Conservation (phyloP, 2,113 vertebrate species). For the Myotis yumanensis region DNA sequence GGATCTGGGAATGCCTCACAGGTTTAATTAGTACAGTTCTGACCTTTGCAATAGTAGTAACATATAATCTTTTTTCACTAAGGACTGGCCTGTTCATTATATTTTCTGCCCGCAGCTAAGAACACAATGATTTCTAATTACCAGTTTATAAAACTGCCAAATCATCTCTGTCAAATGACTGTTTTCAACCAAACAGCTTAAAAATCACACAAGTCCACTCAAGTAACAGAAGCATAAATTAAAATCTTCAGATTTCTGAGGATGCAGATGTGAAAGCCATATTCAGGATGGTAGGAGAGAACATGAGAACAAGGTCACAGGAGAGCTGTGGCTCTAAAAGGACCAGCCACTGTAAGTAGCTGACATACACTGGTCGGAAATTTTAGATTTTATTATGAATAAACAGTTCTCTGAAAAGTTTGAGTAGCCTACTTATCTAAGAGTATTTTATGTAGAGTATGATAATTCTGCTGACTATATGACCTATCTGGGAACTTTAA, state of each 20-base stretch:
- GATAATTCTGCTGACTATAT: neutral
- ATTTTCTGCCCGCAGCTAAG: constrained; percentile 71
- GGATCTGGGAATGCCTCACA: constrained; percentile 65
- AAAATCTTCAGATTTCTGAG: constrained; percentile 64
- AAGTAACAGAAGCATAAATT: constrained; percentile 68
- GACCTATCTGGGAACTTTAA: neutral
- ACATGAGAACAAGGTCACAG: neutral
- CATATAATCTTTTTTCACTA: constrained; percentile 75
- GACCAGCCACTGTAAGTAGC: neutral
- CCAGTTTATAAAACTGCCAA: constrained; percentile 78
- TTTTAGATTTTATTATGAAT: neutral
- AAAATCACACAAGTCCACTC: constrained; percentile 68
- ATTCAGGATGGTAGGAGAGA: neutral
- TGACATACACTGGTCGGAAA: neutral
- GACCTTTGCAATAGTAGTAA: constrained; percentile 80
- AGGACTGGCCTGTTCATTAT: constrained; percentile 77
- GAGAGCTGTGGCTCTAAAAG: neutral
- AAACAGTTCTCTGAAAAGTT: neutral
- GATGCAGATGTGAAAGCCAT: neutral
- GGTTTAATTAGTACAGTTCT: constrained; percentile 77
- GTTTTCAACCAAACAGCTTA: constrained; percentile 38
- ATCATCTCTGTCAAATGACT: constrained; percentile 64
- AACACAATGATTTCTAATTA: constrained; percentile 81
- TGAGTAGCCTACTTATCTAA: neutral
- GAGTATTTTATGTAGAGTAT: neutral